These are phyloP conservation scores for Chamaedrilus cognettii DNA, from an alignment of 2,888 invertebrate species.

Conservation along the genomic window DNA sequence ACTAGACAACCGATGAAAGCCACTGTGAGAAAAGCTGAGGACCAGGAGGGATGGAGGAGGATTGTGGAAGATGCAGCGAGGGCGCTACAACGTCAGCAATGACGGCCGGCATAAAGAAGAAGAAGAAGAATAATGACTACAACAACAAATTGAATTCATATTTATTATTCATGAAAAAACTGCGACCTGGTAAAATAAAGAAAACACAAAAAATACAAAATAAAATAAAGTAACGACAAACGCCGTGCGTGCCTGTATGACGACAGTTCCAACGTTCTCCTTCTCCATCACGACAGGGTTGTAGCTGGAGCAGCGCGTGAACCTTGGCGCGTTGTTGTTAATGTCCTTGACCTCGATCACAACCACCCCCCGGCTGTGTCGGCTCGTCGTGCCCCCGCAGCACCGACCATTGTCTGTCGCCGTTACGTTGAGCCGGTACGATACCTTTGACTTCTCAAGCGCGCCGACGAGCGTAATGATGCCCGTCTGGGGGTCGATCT, in stretches of 20 bases:
- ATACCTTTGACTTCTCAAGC: slow-evolving; percentile 44
- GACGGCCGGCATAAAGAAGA: too few relatives aligned
- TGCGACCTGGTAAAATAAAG: too few relatives aligned
- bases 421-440: slow-evolving; percentile 95
- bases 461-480: slow-evolving; percentile 49
- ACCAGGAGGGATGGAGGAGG: too few relatives aligned
- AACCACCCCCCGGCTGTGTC: slow-evolving; percentile 92
- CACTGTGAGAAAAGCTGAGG: too few relatives aligned
- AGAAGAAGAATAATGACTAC: too few relatives aligned
- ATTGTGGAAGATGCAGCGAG: too few relatives aligned
- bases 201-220: too few relatives aligned
- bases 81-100: too few relatives aligned
- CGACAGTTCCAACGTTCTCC: slow-evolving; percentile 35
- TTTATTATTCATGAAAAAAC: too few relatives aligned
- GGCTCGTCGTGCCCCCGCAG: slow-evolving; percentile 85
- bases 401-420: slow-evolving; percentile 98
- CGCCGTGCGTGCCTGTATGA: slow-evolving; percentile 27
- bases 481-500: slow-evolving; percentile 54
- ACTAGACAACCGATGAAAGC: too few relatives aligned
- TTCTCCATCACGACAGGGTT: slow-evolving; percentile 67
- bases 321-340: slow-evolving; percentile 95
- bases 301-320: slow-evolving; percentile 90
- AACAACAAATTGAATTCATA: too few relatives aligned
- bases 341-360: slow-evolving; percentile 97
- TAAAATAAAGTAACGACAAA: too few relatives aligned